A percentile compares a stretch with the other conserved stretches of the same genome.
Evolutionary conservation across 2,888 invertebrate species (phyloP).

Genomic region (Euphydryas editha): DNA sequence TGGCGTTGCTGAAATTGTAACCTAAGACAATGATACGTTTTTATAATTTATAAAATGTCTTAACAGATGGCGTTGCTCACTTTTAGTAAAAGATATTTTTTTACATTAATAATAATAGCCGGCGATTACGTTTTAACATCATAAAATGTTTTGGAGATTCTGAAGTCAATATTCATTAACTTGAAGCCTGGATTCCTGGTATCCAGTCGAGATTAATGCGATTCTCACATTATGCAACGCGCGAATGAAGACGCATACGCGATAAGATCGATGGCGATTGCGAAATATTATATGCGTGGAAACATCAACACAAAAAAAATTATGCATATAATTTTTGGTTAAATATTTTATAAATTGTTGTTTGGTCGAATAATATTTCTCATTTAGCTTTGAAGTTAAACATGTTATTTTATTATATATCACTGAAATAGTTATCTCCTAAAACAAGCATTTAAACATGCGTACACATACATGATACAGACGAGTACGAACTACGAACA

Average conservation of each 20-base stretch:
- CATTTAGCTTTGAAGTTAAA: background rate
- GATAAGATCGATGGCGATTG: conserved; percentile 66
- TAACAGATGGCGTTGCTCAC: conserved; percentile 27
- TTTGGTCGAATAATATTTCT: background rate
- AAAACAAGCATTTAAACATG: too few species aligned
- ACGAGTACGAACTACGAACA: too few species aligned
- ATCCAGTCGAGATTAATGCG: conserved; percentile 55
- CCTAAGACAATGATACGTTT: background rate
- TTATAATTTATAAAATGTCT: background rate
- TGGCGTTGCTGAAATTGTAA: background rate
- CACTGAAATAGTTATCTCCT: too few species aligned
- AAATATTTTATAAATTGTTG: background rate
- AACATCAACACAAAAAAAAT: conserved; percentile 43
- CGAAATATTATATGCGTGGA: conserved; percentile 70
- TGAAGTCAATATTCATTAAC: conserved; percentile 48
- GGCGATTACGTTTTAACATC: conserved; percentile 14
- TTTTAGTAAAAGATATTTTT: background rate
- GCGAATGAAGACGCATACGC: conserved; percentile 59
- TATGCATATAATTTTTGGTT: conserved; percentile 14
- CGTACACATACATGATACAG: too few species aligned
- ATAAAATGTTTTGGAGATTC: conserved; percentile 37
- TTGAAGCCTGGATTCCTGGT: conserved; percentile 53
- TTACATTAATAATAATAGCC: too few species aligned
- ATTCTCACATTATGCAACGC: conserved; percentile 56
- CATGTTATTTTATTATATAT: background rate